Evolutionary conservation across 2,797 vertebrate genomes (phyloP).

Genomic region (Acanthiza pusilla): DNA sequence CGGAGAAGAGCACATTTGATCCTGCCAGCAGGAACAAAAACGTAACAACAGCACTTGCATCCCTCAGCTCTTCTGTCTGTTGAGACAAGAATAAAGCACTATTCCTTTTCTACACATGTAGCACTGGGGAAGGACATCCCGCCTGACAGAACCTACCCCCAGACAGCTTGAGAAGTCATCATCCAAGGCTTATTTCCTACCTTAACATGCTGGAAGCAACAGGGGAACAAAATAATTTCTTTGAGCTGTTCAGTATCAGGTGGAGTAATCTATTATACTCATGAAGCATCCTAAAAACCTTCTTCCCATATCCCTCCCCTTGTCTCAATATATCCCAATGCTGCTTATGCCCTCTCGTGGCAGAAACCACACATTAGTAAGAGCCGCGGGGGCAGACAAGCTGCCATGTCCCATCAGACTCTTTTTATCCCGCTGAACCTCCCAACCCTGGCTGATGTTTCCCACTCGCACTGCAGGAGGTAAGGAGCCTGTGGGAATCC

Average conservation of each 20-base stretch:
- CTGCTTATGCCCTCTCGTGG: constrained; percentile 59
- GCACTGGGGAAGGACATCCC: neutral
- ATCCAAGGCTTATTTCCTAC: neutral
- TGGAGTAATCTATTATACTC: neutral
- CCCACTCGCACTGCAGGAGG: neutral
- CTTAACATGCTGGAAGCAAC: neutral
- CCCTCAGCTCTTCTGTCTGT: neutral
- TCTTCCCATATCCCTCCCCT: neutral
- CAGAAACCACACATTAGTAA: neutral
- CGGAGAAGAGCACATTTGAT: fast-evolving
- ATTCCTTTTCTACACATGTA: neutral
- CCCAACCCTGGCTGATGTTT: neutral
- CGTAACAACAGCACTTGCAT: neutral
- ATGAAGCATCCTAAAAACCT: neutral
- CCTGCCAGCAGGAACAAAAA: neutral
- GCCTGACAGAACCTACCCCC: neutral
- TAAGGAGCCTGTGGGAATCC: neutral
- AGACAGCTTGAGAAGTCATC: neutral
- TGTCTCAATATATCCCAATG: neutral
- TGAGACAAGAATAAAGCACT: neutral
- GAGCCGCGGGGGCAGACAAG: neutral
- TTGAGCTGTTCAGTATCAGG: neutral
- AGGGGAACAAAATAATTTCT: neutral
- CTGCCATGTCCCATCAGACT: neutral
- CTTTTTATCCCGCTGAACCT: fast-evolving